Evolutionary conservation across 2,113 vertebrate genomes (phyloP), one percentile per base, ranked within the genome.

Genomic region (Dinomys branickii): DNA sequence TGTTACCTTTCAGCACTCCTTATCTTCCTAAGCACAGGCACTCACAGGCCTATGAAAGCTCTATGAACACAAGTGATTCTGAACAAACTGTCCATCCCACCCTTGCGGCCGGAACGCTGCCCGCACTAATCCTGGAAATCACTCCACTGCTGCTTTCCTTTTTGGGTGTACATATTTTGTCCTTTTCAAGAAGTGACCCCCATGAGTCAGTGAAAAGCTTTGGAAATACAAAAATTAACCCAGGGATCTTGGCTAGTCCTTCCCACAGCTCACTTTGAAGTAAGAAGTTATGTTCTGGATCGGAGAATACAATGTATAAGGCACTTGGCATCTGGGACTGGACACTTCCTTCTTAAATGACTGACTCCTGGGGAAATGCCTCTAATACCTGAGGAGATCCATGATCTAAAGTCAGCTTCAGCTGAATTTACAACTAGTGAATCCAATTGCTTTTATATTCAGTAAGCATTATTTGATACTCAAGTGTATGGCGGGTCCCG

Each of bases 11-110:
- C 41, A 3, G 67, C 33, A 33, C 82, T 85, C 50, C 93, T 96
- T 97, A 97, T 97, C 96, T 98, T 93, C 84, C 81, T 81, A 90
- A 88, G 54, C 71, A 78, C 96, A 97, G 96, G 44, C 91, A 93
- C 94, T 89, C 90, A 58, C 56, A 56, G 38, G 5, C 69, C 61
- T 81, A 91, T 75, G 93, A 96, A 93, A 44, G 65, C n/a, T 58
- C 22, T 0, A 0, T 16, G 75, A 85, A 84, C 93, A 91, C 85
- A 93, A 88, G 81, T 2, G 30, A 91, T 71, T 94, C 28, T 33
- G 50, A 63, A 85, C 44, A 35, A 14, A 44, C 13, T 3, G 0
- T 26, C 38, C 3, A 35, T 63, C 0, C 13, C 26, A 73, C 9
- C 52, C 8, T 93, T 12, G 4, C 44, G 47, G 38, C 67, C 63